Conservation (phyloP, 2,113 vertebrate species). For the Struthidea cinerea region DNA sequence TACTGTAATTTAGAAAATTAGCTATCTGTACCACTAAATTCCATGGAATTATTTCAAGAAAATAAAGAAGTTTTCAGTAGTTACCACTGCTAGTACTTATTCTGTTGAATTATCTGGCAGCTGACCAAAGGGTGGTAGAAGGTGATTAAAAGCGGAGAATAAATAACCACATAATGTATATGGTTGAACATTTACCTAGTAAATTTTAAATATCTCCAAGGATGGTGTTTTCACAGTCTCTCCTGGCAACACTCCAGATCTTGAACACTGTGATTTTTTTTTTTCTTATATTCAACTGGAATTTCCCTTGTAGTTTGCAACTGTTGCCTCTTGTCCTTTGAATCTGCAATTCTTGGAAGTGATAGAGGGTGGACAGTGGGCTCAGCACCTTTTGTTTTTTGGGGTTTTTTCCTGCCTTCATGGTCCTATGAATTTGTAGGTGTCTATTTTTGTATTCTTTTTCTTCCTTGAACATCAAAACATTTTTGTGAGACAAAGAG, state of each 20-base stretch:
- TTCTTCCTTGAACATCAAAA: not conserved
- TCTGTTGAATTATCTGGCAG: not conserved
- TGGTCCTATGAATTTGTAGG: not conserved
- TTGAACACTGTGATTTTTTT: not conserved
- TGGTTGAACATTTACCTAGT: not conserved
- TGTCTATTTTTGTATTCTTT: not conserved
- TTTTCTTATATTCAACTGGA: not conserved
- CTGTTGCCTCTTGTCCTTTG: not conserved
- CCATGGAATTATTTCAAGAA: not conserved
- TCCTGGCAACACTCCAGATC: not conserved
- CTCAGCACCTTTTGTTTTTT: not conserved
- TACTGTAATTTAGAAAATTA: slow-evolving; percentile 9
- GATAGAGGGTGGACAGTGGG: not conserved
- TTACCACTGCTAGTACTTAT: not conserved
- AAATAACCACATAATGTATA: not conserved
- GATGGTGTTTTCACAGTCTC: not conserved
- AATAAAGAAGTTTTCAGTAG: not conserved
- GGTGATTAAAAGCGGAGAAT: not conserved
- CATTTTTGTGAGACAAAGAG: not conserved
- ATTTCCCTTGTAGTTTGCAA: not conserved
- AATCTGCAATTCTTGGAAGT: not conserved
- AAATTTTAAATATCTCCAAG: not conserved
- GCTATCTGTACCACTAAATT: not conserved
- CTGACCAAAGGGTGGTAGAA: not conserved
- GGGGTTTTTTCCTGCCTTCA: accelerated